phyloP scores from a whole-genome alignment of 1,140 invertebrate genomes.

The Drosophila orena region DNA sequence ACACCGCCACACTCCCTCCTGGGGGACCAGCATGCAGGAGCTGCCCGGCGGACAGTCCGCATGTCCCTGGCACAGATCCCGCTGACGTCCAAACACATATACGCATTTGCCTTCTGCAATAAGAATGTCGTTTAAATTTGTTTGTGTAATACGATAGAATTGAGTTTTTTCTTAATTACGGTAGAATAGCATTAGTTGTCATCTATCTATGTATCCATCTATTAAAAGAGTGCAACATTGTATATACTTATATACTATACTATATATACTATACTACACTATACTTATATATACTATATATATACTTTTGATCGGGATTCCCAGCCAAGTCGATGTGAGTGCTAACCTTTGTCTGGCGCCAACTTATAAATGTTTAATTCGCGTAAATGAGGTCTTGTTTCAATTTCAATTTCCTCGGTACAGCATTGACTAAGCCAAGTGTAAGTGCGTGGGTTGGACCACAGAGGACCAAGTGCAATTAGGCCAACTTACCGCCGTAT shows the following conservation, averaged over 20 bases:
- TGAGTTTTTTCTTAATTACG: too few species aligned
- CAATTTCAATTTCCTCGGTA: not conserved
- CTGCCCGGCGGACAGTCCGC: conserved; percentile 91
- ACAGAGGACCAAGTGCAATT: not conserved
- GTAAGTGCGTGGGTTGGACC: not conserved
- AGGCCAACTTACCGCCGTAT: conserved; percentile 88
- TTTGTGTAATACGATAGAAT: too few species aligned
- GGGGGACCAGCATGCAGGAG: conserved; percentile 87
- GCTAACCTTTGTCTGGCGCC: too few species aligned
- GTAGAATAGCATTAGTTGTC: not conserved
- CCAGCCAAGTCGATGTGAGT: too few species aligned
- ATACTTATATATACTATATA: too few species aligned
- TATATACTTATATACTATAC: too few species aligned
- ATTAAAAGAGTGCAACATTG: too few species aligned
- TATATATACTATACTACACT: too few species aligned
- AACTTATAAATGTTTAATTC: not conserved
- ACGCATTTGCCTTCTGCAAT: conserved; percentile 88
- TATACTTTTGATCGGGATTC: too few species aligned
- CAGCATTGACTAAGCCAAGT: not conserved
- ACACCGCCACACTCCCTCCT: conserved; percentile 90
- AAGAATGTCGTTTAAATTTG: too few species aligned
- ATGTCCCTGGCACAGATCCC: conserved; percentile 90
- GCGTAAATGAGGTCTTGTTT: too few species aligned
- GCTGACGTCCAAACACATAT: conserved; percentile 90
- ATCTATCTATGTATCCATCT: too few species aligned